Percentiles rank a stretch among this genome's conserved stretches.
Conservation (phyloP, 2,888 invertebrate species). For the Andrena dorsata region DNA sequence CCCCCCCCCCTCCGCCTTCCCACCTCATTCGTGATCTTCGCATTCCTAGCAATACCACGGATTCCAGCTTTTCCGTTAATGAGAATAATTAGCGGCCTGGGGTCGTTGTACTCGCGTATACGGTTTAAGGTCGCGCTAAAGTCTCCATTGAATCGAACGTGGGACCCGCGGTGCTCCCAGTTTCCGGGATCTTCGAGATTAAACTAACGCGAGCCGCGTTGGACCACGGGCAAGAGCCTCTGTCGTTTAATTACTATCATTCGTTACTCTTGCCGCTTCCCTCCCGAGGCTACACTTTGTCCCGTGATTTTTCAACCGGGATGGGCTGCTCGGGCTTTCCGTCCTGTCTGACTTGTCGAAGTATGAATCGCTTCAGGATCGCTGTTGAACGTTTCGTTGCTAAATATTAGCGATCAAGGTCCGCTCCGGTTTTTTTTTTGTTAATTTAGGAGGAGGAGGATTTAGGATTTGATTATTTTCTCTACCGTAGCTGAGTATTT, state of each 20-base stretch:
- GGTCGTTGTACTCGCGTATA: conserved; percentile 58
- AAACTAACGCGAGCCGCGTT: conserved; percentile 9
- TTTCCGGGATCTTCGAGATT: conserved; percentile 55
- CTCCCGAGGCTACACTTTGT: background rate
- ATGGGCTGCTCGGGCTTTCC: background rate
- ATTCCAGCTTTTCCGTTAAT: conserved; percentile 76
- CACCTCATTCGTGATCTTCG: conserved; percentile 34
- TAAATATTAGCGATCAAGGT: too few relatives aligned
- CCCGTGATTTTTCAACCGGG: conserved; percentile 1
- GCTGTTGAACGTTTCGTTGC: too few relatives aligned
- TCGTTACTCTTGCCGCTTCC: conserved; percentile 1
- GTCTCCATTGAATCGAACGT: conserved; percentile 69
- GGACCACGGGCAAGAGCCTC: background rate
- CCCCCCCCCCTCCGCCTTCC: too few relatives aligned
- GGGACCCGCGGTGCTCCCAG: conserved; percentile 54
- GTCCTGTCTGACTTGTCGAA: background rate
- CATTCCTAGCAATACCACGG: conserved; percentile 54
- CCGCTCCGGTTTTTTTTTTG: too few relatives aligned
- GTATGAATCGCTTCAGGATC: background rate
- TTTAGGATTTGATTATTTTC: too few relatives aligned
- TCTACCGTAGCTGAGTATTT: too few relatives aligned
- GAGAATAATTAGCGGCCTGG: conserved; percentile 74
- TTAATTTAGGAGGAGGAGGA: too few relatives aligned
- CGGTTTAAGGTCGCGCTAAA: conserved; percentile 59
- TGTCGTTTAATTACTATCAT: conserved; percentile 39